Conservation (phyloP, 2,113 vertebrate genomes). For the Aegotheles bennettii region DNA sequence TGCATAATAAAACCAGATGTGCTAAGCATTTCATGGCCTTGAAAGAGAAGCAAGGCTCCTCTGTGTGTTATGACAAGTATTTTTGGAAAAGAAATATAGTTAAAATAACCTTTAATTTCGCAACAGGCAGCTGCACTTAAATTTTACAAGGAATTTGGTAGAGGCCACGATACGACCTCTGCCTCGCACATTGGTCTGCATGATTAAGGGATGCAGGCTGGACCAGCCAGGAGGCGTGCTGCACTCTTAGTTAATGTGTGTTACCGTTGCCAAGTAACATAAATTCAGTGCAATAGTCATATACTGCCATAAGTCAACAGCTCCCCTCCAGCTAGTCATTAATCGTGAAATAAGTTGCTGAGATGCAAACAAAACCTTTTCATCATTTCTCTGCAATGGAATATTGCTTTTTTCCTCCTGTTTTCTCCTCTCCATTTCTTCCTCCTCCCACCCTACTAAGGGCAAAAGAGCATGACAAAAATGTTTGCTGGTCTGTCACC, state of each 20-base stretch:
- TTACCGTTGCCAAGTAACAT: background rate
- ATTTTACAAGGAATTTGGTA: background rate
- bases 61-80: background rate
- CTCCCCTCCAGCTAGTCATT: background rate
- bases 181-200: background rate
- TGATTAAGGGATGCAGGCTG: background rate
- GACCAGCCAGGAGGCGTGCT: background rate
- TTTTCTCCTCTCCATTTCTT: background rate
- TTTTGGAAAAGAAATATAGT: background rate
- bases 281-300: constrained; percentile 8
- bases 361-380: background rate
- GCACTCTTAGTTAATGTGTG: background rate
- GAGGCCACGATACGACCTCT: background rate
- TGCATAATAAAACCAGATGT: background rate
- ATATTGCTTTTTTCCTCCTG: background rate
- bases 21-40: background rate
- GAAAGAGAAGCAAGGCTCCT: background rate
- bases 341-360: constrained; percentile 11
- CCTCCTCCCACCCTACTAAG: background rate
- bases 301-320: constrained; percentile 2
- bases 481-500: background rate
- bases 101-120: background rate
- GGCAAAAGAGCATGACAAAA: background rate
- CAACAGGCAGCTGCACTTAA: background rate
- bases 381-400: background rate